Evolutionary conservation across 2,113 vertebrate species (phyloP).

Genomic region (Seriola rivoliana): DNA sequence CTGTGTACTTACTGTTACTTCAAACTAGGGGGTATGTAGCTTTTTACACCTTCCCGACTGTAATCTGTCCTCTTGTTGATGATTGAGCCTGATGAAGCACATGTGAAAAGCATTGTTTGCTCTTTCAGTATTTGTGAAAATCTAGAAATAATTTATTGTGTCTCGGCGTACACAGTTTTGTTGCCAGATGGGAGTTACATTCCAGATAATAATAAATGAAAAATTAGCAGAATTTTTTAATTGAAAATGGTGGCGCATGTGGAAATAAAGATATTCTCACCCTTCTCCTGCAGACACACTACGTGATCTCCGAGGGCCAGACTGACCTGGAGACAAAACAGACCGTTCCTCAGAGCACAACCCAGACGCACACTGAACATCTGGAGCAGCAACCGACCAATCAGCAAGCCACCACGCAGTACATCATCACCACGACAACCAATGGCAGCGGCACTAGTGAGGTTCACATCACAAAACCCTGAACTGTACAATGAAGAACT

Average conservation of each 20-base stretch:
- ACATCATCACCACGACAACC: slow-evolving; percentile 95
- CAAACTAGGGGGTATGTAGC: no score
- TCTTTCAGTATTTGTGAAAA: no score
- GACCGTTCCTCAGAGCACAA: slow-evolving; percentile 74
- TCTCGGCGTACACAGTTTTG: no score
- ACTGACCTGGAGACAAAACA: slow-evolving; percentile 92
- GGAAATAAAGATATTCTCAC: background rate
- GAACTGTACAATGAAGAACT: slow-evolving; percentile 47
- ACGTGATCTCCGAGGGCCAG: slow-evolving; percentile 96
- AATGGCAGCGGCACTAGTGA: slow-evolving; percentile 88
- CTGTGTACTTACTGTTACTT: no score
- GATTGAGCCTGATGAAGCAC: no score
- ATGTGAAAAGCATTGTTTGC: no score
- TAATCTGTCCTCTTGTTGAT: no score
- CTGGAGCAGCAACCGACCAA: slow-evolving; percentile 85
- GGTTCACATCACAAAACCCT: slow-evolving; percentile 93
- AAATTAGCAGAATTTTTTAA: no score
- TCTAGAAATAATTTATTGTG: no score
- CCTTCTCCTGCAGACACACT: slow-evolving; percentile 88
- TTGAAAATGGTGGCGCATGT: background rate
- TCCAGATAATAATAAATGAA: no score
- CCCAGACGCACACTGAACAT: slow-evolving; percentile 82
- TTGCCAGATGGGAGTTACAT: no score
- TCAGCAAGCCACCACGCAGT: slow-evolving; percentile 91
- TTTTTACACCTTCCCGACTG: no score